Conservation (phyloP, 2,888 invertebrate species). For the Leptopilina myrica region DNA sequence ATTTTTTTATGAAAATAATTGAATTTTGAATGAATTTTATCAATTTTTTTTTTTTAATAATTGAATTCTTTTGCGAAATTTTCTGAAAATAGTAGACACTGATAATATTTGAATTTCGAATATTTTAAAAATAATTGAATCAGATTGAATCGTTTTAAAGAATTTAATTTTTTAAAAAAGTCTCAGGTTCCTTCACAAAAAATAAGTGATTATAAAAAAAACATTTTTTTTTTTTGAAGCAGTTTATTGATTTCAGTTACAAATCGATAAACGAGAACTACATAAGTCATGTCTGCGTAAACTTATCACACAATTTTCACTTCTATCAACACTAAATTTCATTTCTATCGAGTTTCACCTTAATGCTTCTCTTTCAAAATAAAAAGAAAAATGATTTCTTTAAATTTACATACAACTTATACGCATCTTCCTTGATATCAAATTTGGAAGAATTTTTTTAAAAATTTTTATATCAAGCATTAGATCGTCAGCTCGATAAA, state of each 20-base stretch:
- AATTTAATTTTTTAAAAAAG: no score
- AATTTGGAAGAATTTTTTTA: conserved; percentile 19
- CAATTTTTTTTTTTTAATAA: no score
- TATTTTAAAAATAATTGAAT: no score
- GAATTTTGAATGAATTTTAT: no score
- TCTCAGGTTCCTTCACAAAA: no score
- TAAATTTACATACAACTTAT: background rate
- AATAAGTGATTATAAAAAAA: no score
- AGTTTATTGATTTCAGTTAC: conserved; percentile 69
- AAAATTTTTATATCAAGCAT: background rate
- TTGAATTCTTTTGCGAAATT: no score
- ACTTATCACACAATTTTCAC: conserved; percentile 13
- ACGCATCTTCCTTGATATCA: background rate
- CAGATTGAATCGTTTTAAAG: no score
- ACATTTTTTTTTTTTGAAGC: conserved; percentile 60
- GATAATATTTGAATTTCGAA: no score
- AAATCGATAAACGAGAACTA: conserved; percentile 65
- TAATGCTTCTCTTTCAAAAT: conserved; percentile 33
- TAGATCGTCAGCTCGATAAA: conserved; percentile 20
- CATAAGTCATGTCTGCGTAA: conserved; percentile 54
- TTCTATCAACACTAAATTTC: conserved; percentile 31
- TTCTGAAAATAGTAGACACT: no score
- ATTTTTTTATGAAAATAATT: no score
- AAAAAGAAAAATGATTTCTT: conserved; percentile 45
- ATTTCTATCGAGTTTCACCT: conserved; percentile 25